phyloP scores from a whole-genome alignment of 2,113 vertebrate genomes.

The Apodemus sylvaticus region DNA sequence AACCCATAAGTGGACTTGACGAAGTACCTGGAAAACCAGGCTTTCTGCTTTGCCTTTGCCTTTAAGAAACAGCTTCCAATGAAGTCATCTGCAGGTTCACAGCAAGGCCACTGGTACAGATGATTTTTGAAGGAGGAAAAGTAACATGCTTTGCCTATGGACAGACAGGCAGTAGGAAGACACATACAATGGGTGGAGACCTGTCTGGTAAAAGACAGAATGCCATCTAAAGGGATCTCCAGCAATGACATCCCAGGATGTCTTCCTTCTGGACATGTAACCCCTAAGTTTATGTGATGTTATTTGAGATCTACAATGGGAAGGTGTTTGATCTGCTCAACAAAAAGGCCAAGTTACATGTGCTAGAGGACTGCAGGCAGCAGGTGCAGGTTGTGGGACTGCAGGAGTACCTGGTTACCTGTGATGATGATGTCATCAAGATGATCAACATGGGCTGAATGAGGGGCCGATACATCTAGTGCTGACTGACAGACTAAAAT shows the following conservation, averaged over 20 bases:
- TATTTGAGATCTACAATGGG: constrained; percentile 98
- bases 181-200: no score
- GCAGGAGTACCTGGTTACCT: constrained; percentile 89
- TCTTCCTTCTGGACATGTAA: constrained; percentile 93
- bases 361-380: constrained; percentile 95
- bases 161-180: no score
- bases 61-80: constrained; percentile 93
- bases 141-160: no score
- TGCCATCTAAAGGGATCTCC: no score
- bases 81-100: constrained; percentile 80
- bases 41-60: constrained; percentile 87
- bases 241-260: constrained; percentile 86
- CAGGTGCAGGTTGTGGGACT: constrained; percentile 97
- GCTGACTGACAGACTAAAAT: constrained; percentile 93
- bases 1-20: constrained; percentile 98
- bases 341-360: constrained; percentile 94
- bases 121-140: no score
- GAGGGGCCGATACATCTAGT: constrained; percentile 93
- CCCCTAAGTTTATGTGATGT: constrained; percentile 91
- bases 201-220: no score
- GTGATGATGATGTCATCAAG: constrained; percentile 93
- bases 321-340: constrained; percentile 97
- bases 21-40: constrained; percentile 95
- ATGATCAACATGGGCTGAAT: constrained; percentile 91
- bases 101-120: no score